A percentile compares a stretch with the other conserved stretches of the same genome.
Evolutionary conservation across 1,140 invertebrate genomes (phyloP).

Genomic region (Penaeus chinensis): DNA sequence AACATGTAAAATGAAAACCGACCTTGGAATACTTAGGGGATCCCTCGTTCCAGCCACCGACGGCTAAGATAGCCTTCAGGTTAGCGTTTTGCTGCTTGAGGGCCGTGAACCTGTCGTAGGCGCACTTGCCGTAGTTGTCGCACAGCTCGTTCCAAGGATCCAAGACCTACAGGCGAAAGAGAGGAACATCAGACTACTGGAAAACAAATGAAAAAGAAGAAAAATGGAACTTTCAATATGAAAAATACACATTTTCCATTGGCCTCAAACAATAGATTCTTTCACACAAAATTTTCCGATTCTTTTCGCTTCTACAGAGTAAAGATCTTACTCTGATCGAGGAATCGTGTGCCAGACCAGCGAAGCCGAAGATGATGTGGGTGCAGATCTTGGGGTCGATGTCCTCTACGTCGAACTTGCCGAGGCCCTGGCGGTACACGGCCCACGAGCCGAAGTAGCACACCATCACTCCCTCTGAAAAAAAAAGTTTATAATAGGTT

Average conservation of each 20-base stretch:
- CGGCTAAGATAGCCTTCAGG: constrained; percentile 67
- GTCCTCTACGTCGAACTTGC: constrained; percentile 76
- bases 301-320: background rate
- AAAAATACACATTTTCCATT: no score
- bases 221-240: no score
- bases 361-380: constrained; percentile 80
- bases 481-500: background rate
- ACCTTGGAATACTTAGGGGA: constrained; percentile 62
- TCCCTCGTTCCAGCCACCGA: constrained; percentile 68
- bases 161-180: constrained; percentile 2
- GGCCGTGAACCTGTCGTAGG: constrained; percentile 60
- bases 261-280: background rate
- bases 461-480: constrained; percentile 72
- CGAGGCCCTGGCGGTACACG: constrained; percentile 75
- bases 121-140: constrained; percentile 69
- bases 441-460: constrained; percentile 84
- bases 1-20: background rate
- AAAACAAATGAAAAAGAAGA: no score
- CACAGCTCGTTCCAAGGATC: constrained; percentile 71
- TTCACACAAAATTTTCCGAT: background rate
- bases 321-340: constrained; percentile 30
- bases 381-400: constrained; percentile 80
- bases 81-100: constrained; percentile 69
- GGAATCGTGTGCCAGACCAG: constrained; percentile 68
- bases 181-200: background rate